These are phyloP conservation scores for Alloscopus bannaensis DNA, from an alignment of 2,888 invertebrate genomes.

Conservation along the genomic window DNA sequence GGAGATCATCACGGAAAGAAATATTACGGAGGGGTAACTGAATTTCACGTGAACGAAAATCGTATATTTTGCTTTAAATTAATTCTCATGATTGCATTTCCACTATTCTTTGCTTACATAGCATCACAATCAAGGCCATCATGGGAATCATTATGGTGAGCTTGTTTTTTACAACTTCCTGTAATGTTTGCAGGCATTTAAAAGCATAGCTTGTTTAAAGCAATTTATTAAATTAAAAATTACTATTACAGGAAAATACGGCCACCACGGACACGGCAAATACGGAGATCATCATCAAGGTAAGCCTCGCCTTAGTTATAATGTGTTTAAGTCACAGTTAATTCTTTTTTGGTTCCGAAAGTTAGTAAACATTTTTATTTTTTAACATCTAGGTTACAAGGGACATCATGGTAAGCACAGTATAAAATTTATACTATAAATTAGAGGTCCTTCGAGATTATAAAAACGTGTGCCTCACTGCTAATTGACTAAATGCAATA, in stretches of 20 bases:
- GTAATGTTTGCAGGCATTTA: no score
- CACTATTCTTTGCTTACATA: not conserved
- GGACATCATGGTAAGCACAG: conserved; percentile 50
- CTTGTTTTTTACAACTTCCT: no score
- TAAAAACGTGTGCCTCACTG: no score
- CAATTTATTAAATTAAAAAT: conserved; percentile 1
- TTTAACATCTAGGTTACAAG: conserved; percentile 33
- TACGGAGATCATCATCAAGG: conserved; percentile 64
- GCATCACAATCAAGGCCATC: conserved; percentile 77
- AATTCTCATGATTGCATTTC: no score
- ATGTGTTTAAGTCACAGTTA: not conserved
- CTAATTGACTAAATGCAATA: no score
- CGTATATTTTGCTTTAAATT: not conserved
- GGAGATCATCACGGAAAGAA: conserved; percentile 69
- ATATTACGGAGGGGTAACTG: conserved; percentile 71
- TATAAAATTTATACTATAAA: no score
- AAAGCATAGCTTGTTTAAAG: no score
- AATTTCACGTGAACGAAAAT: not conserved
- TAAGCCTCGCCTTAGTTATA: no score
- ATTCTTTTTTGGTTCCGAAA: not conserved
- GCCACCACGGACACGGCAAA: conserved; percentile 59
- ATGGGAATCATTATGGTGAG: conserved; percentile 67
- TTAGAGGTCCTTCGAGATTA: no score
- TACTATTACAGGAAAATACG: conserved; percentile 47
- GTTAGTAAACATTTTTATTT: not conserved